Evolutionary conservation across 2,888 invertebrate genomes (phyloP), one percentile per base, ranked within the genome.

Genomic region (Ramazzottius varieornatus): DNA sequence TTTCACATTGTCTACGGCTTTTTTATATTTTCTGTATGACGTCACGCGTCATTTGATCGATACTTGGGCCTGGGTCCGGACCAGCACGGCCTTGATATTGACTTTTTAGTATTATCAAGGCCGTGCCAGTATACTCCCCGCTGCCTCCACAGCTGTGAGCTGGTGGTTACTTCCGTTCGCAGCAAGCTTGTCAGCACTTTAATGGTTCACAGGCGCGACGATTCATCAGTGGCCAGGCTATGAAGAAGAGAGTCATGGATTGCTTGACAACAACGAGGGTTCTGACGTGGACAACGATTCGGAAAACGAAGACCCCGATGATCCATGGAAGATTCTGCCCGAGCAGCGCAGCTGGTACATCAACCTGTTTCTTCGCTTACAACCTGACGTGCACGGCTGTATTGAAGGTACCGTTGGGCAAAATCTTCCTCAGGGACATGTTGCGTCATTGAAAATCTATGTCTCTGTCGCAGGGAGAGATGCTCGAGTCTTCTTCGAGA

Each of bases 201-300:
- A 40, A 13, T 40, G 40, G 8, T 20, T 8, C 20, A 40, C 29
- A 54, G 54, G 54, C 29, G 54, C 54, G 29, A 54, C 54, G 20
- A 54, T 54, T 24, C 54, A 54, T 29, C 54, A 54, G 54, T 54
- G 54, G 54, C 54, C 54, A 24, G 54, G 54, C 24, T 54, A 54
- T 54, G 54, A 54, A 29, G 54, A 54, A 24, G 54, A 54, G 29
- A 54, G 54, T 29, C 54, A 54, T 29, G 54, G 54, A 24, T 54
- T 54, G 29, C 29, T 54, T 4, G 54, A 54, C 24, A 54, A 54
- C 29, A 54, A 54, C 29, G 20, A 16, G 54, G 54, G 8, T 13
- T 40, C 40, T 40, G 40, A 8, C 40, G 8, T 20, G 40, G 40
- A 40, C 20, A 40, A 54, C 4, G 13, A 13, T 29, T 13, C 13